A percentile compares a stretch with the other conserved stretches of the same genome.
phyloP scores from a whole-genome alignment of 2,113 vertebrate species.

The Typhlomys cinereus region DNA sequence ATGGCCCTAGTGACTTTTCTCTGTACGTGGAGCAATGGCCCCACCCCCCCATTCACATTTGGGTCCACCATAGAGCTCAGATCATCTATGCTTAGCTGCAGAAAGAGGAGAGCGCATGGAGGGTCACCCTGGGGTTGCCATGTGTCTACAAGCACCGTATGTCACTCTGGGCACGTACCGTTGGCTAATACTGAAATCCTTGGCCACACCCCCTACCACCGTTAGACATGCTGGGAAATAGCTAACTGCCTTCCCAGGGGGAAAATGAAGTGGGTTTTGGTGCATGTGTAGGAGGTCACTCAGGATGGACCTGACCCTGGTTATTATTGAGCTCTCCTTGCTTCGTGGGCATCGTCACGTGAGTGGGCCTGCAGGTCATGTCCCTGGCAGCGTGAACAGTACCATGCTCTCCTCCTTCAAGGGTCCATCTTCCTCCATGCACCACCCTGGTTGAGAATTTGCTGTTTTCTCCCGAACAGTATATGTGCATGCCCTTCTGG shows the following conservation, averaged over 20 bases:
- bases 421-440: background rate
- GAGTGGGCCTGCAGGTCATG: background rate
- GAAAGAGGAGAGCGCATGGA: background rate
- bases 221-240: background rate
- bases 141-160: no score
- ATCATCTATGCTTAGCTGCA: background rate
- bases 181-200: background rate
- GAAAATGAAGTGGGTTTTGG: background rate
- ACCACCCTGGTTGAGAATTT: background rate
- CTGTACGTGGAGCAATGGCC: background rate
- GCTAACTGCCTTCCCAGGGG: background rate
- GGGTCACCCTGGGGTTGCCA: accelerated
- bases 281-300: background rate
- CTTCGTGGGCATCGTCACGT: no score
- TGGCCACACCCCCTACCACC: background rate
- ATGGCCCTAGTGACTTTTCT: background rate
- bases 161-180: accelerated
- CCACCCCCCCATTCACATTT: background rate
- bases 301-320: background rate
- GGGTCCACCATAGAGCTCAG: background rate
- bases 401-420: background rate
- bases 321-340: background rate
- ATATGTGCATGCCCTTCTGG: background rate
- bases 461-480: background rate
- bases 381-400: background rate